These are phyloP conservation scores for Tinea semifulvella DNA, from an alignment of 2,888 invertebrate genomes.

Conservation along the genomic window DNA sequence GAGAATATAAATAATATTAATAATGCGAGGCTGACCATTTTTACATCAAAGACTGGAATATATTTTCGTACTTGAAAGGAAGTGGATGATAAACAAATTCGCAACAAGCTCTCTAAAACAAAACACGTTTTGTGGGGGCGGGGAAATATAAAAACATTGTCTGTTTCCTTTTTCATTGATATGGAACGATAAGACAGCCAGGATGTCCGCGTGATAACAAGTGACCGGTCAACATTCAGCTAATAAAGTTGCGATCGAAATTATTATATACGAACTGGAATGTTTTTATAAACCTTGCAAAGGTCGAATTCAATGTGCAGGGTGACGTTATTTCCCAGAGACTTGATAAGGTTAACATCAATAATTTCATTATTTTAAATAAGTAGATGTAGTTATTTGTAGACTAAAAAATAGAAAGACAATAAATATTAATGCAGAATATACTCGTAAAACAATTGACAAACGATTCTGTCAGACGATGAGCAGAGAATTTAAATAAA, in stretches of 20 bases:
- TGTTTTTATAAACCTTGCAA: background rate
- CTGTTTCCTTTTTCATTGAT: conserved; percentile 56
- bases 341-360: too few species aligned
- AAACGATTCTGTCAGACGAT: conserved; percentile 25
- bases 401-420: conserved; percentile 5
- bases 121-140: conserved; percentile 24
- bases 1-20: too few species aligned
- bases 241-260: conserved; percentile 3
- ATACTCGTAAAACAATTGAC: conserved; percentile 40
- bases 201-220: conserved; percentile 56
- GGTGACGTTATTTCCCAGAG: too few species aligned
- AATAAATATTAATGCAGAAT: background rate
- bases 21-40: too few species aligned
- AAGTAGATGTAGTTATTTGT: too few species aligned
- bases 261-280: background rate
- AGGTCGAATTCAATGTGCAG: too few species aligned
- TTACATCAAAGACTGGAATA: too few species aligned
- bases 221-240: conserved; percentile 17
- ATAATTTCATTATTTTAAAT: too few species aligned
- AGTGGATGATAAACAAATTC: conserved; percentile 11
- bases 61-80: too few species aligned
- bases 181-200: conserved; percentile 36
- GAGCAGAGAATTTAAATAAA: conserved; percentile 3
- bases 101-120: conserved; percentile 10
- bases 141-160: conserved; percentile 50